phyloP scores from a whole-genome alignment of 1,140 invertebrate genomes.

The Tetramorium parvispinum region DNA sequence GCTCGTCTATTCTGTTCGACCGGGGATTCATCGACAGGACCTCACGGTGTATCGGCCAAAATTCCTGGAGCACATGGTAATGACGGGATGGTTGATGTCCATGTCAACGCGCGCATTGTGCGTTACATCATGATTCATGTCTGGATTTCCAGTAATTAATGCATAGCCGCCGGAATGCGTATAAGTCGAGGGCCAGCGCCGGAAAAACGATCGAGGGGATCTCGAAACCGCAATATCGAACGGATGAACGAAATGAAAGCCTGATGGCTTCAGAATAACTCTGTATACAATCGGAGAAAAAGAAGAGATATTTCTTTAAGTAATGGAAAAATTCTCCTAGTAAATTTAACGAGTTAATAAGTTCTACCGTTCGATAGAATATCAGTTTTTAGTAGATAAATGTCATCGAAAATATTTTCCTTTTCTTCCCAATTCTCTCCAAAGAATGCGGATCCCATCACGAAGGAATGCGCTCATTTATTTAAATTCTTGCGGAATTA shows the following conservation, averaged over 20 bases:
- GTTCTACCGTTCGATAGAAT: neutral
- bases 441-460: neutral
- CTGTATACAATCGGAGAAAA: neutral
- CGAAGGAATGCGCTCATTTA: neutral
- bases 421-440: neutral
- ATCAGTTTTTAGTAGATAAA: neutral
- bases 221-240: neutral
- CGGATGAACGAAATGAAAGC: neutral
- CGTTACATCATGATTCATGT: slow-evolving; percentile 33
- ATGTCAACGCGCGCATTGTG: slow-evolving; percentile 32
- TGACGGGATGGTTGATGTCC: slow-evolving; percentile 30
- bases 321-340: neutral
- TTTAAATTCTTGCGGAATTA: neutral
- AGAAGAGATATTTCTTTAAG: neutral
- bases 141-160: slow-evolving; percentile 57
- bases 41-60: slow-evolving; percentile 25
- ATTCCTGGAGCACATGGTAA: slow-evolving; percentile 29
- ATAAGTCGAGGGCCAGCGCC: neutral
- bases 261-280: neutral
- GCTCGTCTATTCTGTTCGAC: neutral
- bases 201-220: neutral
- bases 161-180: neutral
- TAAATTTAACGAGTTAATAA: neutral
- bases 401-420: neutral
- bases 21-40: slow-evolving; percentile 28